Evolutionary conservation across 2,888 invertebrate genomes (phyloP), one percentile per base, ranked within the genome.

Genomic region (Bugulina stolonifera): DNA sequence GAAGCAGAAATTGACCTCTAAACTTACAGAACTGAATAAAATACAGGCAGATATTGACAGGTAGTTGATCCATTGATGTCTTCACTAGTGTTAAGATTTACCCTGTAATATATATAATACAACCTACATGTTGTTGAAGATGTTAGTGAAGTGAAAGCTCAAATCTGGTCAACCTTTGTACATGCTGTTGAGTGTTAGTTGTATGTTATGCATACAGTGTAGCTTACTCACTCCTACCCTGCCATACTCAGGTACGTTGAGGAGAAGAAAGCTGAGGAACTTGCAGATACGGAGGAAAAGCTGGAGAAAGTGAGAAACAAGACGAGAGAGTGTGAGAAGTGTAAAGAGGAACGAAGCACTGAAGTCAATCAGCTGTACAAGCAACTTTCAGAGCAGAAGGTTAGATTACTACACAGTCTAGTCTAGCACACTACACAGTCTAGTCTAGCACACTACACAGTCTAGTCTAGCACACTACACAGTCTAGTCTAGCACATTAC

Each of bases 31-130:
- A 32, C 34, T 64, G 32, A 64, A n/a, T 27, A 64, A 64, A 32
- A 32, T 64, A 5, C 29, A 64, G 32, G 25, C 64, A 32, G 64
- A 27, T 32, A 64, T 64, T 27, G 64, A 32, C 64, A 64, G 64
- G 64, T 64, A 27, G 32, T 14, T 27, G 23, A n/a, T n/a, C 10
- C 43, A 10, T 43, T 5, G 43, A 5, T 43, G 3, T 43, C 43
- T 10, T 43, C 18, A 43, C 43, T 43, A 10, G 18, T 43, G 43
- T 43, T 43, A 18, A 10, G 18, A 18, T 43, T 43, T 43, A 43
- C 43, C 43, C 18, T 43, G n/a, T n/a, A n/a, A n/a, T n/a, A n/a
- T n/a, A n/a, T n/a, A n/a, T n/a, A n/a, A n/a, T n/a, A n/a, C n/a
- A n/a, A n/a, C n/a, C n/a, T n/a, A n/a, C n/a, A n/a, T n/a, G n/a